A percentile compares a stretch with the other conserved stretches of the same genome.
Conservation (phyloP, 2,888 invertebrate genomes). For the Leucozona laternaria region DNA sequence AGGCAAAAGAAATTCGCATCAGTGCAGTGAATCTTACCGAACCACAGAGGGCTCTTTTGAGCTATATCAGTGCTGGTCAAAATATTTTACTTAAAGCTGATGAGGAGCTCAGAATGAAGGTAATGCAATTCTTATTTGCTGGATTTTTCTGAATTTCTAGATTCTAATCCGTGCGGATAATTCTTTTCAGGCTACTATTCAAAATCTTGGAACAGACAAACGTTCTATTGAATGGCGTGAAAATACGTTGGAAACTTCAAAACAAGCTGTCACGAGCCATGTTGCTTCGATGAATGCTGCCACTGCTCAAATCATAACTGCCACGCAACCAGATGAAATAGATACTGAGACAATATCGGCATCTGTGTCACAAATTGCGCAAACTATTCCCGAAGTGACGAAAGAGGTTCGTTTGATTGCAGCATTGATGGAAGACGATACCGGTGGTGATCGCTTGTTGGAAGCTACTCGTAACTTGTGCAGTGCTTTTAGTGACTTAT, state of each 20-base stretch:
- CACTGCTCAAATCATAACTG: slow-evolving; percentile 98
- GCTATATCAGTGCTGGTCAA: slow-evolving; percentile 95
- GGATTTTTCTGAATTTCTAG: not conserved
- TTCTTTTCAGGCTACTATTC: slow-evolving; percentile 84
- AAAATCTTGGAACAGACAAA: slow-evolving; percentile 92
- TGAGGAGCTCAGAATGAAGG: slow-evolving; percentile 87
- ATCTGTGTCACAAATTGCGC: slow-evolving; percentile 98
- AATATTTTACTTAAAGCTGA: slow-evolving; percentile 95
- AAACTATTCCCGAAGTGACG: slow-evolving; percentile 98
- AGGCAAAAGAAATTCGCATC: slow-evolving; percentile 86
- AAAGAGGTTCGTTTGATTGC: slow-evolving; percentile 92
- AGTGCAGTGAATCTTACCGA: slow-evolving; percentile 92
- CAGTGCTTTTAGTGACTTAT: slow-evolving; percentile 96
- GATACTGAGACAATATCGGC: slow-evolving; percentile 98
- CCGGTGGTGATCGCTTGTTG: slow-evolving; percentile 92
- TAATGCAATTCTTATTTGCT: slow-evolving; percentile 44
- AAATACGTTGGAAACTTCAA: slow-evolving; percentile 96
- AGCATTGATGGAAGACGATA: slow-evolving; percentile 95
- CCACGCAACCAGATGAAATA: slow-evolving; percentile 94
- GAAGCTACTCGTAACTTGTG: slow-evolving; percentile 97
- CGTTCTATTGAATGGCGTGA: slow-evolving; percentile 97
- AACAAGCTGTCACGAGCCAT: slow-evolving; percentile 98
- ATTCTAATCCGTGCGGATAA: not conserved
- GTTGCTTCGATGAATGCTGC: slow-evolving; percentile 99
- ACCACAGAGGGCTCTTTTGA: slow-evolving; percentile 95